phyloP scores from a whole-genome alignment of 30 jellyfish, hydroid and myxozoan species.

The Catostylus mosaicus region DNA sequence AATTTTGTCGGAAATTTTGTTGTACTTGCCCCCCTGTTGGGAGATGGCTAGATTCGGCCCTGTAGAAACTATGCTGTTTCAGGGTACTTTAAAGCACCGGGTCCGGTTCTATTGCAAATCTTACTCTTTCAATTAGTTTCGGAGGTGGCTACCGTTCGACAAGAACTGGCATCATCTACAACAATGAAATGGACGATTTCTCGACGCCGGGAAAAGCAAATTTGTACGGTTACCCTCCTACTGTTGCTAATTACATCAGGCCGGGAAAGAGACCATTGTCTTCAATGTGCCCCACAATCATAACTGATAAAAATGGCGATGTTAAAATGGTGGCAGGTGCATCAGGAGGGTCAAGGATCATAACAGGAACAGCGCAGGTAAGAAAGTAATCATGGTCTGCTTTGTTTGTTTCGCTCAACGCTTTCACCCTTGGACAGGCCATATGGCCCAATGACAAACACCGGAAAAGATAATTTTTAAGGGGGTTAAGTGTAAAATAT shows the following conservation, averaged over 20 bases:
- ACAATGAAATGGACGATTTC: slow-evolving; percentile 98
- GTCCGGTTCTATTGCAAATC: no score
- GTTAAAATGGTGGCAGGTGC: slow-evolving; percentile 98
- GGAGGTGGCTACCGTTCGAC: slow-evolving; percentile 83
- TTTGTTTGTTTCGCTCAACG: no score
- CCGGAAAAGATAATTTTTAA: no score
- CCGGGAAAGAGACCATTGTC: slow-evolving; percentile 98
- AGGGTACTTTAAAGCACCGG: no score
- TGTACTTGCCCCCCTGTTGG: no score
- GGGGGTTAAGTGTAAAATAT: no score
- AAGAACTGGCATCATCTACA: slow-evolving; percentile 83
- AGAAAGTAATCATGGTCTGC: no score
- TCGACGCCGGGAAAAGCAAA: slow-evolving; percentile 90
- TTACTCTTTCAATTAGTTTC: slow-evolving; percentile 38
- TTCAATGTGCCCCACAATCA: slow-evolving; percentile 90
- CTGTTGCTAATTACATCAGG: slow-evolving; percentile 82
- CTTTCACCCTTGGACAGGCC: no score
- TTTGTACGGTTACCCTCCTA: slow-evolving; percentile 86
- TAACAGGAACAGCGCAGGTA: slow-evolving; percentile 93
- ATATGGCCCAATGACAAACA: no score
- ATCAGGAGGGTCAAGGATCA: slow-evolving; percentile 95
- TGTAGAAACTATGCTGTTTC: no score
- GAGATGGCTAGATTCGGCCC: no score
- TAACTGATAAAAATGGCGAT: slow-evolving; percentile 87
- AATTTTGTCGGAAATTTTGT: no score